phyloP scores from a whole-genome alignment of 2,113 vertebrate species.

The Anser cygnoides region DNA sequence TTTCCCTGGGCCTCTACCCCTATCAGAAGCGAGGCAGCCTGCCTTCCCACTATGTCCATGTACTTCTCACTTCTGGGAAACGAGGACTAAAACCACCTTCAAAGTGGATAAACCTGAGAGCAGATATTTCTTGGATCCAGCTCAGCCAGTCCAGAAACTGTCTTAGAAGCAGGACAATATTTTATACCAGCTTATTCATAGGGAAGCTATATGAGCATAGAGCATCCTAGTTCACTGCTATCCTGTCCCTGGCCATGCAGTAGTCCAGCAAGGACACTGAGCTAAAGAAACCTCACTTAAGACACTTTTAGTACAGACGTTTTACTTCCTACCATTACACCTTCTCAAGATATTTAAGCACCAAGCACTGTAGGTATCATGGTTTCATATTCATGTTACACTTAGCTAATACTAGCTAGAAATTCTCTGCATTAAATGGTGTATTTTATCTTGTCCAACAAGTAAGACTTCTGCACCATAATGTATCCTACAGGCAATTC shows the following conservation, averaged over 20 bases:
- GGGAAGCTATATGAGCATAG: background rate
- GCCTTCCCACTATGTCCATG: background rate
- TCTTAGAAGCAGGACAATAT: background rate
- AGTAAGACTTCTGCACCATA: constrained; percentile 1
- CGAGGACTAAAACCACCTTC: background rate
- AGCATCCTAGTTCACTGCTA: background rate
- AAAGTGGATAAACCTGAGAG: background rate
- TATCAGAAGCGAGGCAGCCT: background rate
- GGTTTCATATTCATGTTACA: background rate
- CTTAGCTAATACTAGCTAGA: background rate
- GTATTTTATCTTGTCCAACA: constrained; percentile 18
- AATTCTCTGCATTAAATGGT: background rate
- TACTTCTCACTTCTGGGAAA: background rate
- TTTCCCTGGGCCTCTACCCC: background rate
- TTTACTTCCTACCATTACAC: background rate
- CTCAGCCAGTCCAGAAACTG: background rate
- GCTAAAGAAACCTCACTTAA: background rate
- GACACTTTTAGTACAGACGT: background rate
- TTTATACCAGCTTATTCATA: background rate
- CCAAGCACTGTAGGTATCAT: background rate
- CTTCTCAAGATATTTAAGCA: background rate
- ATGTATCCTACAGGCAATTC: background rate
- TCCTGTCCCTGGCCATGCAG: background rate
- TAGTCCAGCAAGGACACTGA: background rate
- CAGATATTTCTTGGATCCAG: background rate